Base-by-base conservation (phyloP, 2,113 vertebrate species). In the Laticauda colubrina region DNA sequence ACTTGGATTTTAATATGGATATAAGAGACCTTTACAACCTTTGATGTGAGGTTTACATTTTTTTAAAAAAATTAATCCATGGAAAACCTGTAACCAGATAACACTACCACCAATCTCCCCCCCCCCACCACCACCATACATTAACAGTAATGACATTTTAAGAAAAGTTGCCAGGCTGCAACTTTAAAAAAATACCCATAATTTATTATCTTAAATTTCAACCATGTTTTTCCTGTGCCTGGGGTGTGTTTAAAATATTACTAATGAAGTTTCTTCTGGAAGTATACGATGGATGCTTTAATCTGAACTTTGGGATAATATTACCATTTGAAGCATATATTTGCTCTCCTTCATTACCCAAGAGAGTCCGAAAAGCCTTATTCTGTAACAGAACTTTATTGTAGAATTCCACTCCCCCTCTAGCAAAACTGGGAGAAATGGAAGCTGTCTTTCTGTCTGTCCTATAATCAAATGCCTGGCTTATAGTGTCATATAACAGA, bases 381-480 rank as follows among this genome's bases (percentile, higher is more conserved):
- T 99, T 99, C 90, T 98, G 97, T 1, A 95, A 96, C 92, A 99
- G 95, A 93, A 99, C 97, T 96, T 99, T 99, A 90, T 99, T 97
- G 4, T 99, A 99, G 96, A 99, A 99, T 96, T 99, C 99, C 21
- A 99, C 96, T 4, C 98, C 99, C 8, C 99, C 99, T 39, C 69
- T 96, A 92, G 98, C 98, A 0, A 99, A 99, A 88, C 97, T 96
- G 9, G 75, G 48, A 14, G 99, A 99, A 92, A 99, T 64, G 4
- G 95, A 53, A 0, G 99, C 99, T 0, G 98, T 98, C 3, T 39
- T 97, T 0, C 93, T 97, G 97, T 99, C 99, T 1, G 98, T 96
- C 93, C 93, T 97, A 87, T 97, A 98, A 96, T 99, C 99, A 57
- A 98, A 91, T 95, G 98, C 97, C 6, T 98, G 96, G 89, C 94